Conservation (phyloP, 2,888 invertebrate genomes). For the Ashinkailepas kermadecensis region DNA sequence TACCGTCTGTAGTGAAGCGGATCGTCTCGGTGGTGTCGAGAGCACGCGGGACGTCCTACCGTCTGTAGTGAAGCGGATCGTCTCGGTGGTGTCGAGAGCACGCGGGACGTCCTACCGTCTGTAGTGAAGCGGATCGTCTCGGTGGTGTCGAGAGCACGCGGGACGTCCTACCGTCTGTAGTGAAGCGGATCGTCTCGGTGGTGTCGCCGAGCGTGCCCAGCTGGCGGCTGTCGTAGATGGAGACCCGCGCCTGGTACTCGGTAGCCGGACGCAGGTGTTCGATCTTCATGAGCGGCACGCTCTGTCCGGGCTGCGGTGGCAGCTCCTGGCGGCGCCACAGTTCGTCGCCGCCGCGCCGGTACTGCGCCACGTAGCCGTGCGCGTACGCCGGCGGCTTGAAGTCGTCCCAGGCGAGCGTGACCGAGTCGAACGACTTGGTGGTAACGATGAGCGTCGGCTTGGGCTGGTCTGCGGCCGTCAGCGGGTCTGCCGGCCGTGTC, state of each 20-base stretch:
- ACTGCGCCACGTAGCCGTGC: constrained; percentile 38
- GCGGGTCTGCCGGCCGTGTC: background rate
- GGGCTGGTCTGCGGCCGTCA: background rate
- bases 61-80: no score
- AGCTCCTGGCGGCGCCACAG: background rate
- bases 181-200: constrained; percentile 37
- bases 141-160: constrained; percentile 32
- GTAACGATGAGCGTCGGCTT: constrained; percentile 38
- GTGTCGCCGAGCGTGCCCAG: constrained; percentile 33
- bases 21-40: no score
- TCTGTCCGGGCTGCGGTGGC: constrained; percentile 22
- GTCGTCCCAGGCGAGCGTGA: constrained; percentile 40
- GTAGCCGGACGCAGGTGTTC: constrained; percentile 29
- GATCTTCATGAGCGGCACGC: constrained; percentile 31
- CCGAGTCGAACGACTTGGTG: constrained; percentile 35
- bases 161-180: constrained; percentile 36
- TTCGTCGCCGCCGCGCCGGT: constrained; percentile 30
- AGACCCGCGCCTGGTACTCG: constrained; percentile 35
- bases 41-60: no score
- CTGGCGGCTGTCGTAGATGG: constrained; percentile 37
- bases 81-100: no score
- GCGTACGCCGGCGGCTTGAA: constrained; percentile 37
- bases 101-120: constrained; percentile 33
- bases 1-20: no score
- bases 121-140: constrained; percentile 38